phyloP scores from a whole-genome alignment of 2,888 invertebrate species.

The Creontiades dilutus region DNA sequence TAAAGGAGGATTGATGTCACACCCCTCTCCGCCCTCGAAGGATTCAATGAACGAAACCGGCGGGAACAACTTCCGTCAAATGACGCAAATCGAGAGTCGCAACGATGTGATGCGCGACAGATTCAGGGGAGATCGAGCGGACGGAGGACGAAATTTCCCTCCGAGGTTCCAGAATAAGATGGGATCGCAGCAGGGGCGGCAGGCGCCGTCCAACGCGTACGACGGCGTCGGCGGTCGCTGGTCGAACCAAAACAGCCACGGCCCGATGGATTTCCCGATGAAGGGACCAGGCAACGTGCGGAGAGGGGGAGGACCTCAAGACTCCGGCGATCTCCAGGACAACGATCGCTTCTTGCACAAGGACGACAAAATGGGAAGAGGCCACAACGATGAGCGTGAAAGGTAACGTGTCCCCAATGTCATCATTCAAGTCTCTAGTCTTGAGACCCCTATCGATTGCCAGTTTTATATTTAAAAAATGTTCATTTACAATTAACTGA shows the following conservation, averaged over 20 bases:
- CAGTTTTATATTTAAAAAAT: no score
- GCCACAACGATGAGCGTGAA: slow-evolving; percentile 62
- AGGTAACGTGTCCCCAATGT: slow-evolving; percentile 11
- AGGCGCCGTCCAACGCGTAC: slow-evolving; percentile 48
- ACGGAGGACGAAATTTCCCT: slow-evolving; percentile 52
- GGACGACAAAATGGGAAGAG: slow-evolving; percentile 45
- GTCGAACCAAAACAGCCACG: slow-evolving; percentile 56
- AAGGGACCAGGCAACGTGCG: neutral
- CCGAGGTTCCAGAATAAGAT: slow-evolving; percentile 70
- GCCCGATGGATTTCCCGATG: slow-evolving; percentile 13
- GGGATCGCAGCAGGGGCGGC: slow-evolving; percentile 4
- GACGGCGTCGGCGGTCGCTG: slow-evolving; percentile 8
- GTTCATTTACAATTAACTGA: no score
- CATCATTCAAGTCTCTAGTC: neutral
- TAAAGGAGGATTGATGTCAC: slow-evolving; percentile 48
- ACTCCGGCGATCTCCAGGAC: slow-evolving; percentile 17
- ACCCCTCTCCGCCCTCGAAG: slow-evolving; percentile 58
- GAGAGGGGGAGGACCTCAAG: neutral
- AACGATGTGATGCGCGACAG: slow-evolving; percentile 21
- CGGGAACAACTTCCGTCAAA: slow-evolving; percentile 77
- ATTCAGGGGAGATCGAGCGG: slow-evolving; percentile 45
- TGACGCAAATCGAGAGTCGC: slow-evolving; percentile 74
- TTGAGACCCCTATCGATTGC: no score
- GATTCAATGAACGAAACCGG: slow-evolving; percentile 57
- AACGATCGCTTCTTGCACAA: slow-evolving; percentile 53